These are phyloP conservation scores for Lycodopsis pacificus DNA, from an alignment of 2,797 vertebrate genomes.

Conservation along the genomic window DNA sequence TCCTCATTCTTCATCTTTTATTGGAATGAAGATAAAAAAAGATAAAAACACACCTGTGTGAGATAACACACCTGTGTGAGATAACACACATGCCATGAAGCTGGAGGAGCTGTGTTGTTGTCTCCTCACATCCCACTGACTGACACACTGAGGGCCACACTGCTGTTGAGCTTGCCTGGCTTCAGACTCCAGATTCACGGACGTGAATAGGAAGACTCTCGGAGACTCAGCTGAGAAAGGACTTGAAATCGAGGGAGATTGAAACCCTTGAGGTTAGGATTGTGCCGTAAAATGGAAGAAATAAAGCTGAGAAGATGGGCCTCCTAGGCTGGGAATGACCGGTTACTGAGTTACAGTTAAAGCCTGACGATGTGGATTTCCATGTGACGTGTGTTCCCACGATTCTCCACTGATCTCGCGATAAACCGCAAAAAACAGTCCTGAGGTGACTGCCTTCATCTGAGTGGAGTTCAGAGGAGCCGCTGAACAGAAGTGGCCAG, in stretches of 20 bases:
- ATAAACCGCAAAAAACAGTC: too few relatives aligned
- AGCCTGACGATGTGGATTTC: not conserved
- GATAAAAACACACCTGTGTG: constrained; percentile 33
- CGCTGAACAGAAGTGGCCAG: not conserved
- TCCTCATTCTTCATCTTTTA: not conserved
- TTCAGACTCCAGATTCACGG: constrained; percentile 11
- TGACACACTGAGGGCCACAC: constrained; percentile 21
- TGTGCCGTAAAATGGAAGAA: constrained; percentile 7
- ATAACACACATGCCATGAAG: constrained; percentile 35
- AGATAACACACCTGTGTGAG: constrained; percentile 21
- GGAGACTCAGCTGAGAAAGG: not conserved
- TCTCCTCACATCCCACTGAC: constrained; percentile 19
- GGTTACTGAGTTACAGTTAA: not conserved
- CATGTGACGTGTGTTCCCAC: not conserved
- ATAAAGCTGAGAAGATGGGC: constrained; percentile 6
- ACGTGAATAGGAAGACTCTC: constrained; percentile 9
- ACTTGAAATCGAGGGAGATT: constrained; percentile 34
- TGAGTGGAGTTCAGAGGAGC: not conserved
- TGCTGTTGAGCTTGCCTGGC: constrained; percentile 16
- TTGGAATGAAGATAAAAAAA: constrained; percentile 46
- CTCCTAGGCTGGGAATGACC: constrained; percentile 7
- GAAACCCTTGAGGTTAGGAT: constrained; percentile 38
- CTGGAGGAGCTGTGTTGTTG: constrained; percentile 13
- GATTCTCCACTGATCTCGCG: too few relatives aligned
- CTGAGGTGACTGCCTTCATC: not conserved